Evolutionary conservation across 2,888 invertebrate genomes (phyloP), one percentile per base, ranked within the genome.

Genomic region (Osmoderma eremita): DNA sequence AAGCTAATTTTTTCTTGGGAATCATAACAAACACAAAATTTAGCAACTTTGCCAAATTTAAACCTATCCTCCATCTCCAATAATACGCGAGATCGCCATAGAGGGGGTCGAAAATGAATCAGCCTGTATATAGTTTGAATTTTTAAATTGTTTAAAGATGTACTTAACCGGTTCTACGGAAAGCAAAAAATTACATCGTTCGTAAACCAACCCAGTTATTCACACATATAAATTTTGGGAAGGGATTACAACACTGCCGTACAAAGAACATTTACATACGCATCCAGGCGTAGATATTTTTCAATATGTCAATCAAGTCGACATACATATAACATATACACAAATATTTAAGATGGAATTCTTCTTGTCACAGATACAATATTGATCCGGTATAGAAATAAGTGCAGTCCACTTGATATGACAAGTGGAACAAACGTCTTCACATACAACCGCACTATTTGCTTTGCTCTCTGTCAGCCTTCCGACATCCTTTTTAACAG

Each of bases 341-440:
- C 58, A 61, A 61, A 61, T 61, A 45, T 61, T 61, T 61, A 61
- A 61, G 45, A 45, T 45, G 45, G 45, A 45, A 61, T 30, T 24
- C 36, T 36, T 45, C 45, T 42, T 61, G 58, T 61, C 45, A 61
- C 58, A 30, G 58, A 61, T 45, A 61, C 58, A 45, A 61, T 61
- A 61, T 61, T 61, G 58, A 61, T 61, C 45, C 24, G 45, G 58
- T 61, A 61, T 61, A 45, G 45, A 61, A 61, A 56, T 45, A 61
- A 61, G 58, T 61, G 58, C 45, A 61, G 30, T 24, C 58, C 42
- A 61, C 58, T 61, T 61, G 58, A 61, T 61, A 61, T 61, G 53
- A 53, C 42, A 41, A 56, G 42, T 42, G 42, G 39, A 56, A 41
- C 42, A 42, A 42, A 41, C 56, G 42, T 56, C 56, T 42, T 20